Evolutionary conservation across 2,797 vertebrate genomes (phyloP).

Genomic region (Microhierax caerulescens): DNA sequence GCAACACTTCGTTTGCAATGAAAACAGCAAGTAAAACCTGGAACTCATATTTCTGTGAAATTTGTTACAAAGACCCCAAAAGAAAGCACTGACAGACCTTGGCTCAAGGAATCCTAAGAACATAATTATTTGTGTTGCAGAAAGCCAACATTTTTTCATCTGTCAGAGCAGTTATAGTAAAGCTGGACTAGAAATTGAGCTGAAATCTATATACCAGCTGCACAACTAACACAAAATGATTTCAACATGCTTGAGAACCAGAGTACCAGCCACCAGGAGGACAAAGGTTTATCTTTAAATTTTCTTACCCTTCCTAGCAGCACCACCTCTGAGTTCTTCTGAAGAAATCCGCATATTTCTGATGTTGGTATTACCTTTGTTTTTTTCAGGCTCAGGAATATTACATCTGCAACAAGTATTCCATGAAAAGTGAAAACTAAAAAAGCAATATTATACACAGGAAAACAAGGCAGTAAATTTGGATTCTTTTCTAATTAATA

Average conservation of each 20-base stretch:
- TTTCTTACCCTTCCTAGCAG: neutral
- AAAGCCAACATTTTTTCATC: neutral
- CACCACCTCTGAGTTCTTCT: neutral
- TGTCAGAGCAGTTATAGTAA: neutral
- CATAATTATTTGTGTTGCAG: neutral
- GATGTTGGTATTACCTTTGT: neutral
- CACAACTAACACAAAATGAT: accelerated
- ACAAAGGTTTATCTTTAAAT: neutral
- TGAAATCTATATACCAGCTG: neutral
- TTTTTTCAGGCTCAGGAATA: neutral
- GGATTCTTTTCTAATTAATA: neutral
- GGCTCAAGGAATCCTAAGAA: neutral
- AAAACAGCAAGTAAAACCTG: neutral
- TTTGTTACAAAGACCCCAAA: neutral
- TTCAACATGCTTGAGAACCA: neutral
- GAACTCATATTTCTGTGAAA: neutral
- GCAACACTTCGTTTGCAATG: neutral
- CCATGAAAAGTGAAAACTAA: neutral
- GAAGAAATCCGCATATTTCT: neutral
- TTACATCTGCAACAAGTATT: neutral
- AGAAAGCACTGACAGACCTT: neutral
- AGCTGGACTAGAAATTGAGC: neutral
- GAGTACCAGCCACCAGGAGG: neutral
- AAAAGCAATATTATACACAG: neutral
- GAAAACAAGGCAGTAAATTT: neutral